Percentiles rank a stretch among this genome's conserved stretches.
Conservation (phyloP, 2,113 vertebrate genomes). For the Platysteira castanea region DNA sequence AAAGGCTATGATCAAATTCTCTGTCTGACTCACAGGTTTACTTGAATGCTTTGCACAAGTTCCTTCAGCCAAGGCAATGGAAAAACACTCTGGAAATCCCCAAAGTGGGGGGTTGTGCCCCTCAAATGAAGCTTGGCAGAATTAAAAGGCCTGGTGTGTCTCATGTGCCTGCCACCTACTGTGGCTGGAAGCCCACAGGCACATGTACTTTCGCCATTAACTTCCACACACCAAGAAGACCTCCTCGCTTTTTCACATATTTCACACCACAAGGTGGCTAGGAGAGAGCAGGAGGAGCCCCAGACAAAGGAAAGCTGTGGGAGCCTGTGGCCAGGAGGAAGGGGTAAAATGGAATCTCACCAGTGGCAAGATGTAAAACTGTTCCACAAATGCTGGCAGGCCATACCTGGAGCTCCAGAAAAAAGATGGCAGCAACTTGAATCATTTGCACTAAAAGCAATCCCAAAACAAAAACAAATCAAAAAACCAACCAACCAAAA, state of each 20-base stretch:
- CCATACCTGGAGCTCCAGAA: background rate
- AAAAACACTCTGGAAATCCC: background rate
- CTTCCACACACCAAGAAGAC: background rate
- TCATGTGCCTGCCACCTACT: accelerated
- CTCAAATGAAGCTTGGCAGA: background rate
- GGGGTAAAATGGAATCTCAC: background rate
- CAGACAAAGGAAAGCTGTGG: accelerated
- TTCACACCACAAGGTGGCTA: background rate
- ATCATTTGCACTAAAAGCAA: background rate
- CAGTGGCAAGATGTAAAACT: background rate
- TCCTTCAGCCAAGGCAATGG: background rate
- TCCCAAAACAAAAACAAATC: background rate
- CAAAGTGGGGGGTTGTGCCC: background rate
- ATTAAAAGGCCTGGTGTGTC: background rate
- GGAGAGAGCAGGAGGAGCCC: background rate
- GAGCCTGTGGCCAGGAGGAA: accelerated
- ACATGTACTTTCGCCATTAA: background rate
- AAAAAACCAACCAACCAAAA: background rate
- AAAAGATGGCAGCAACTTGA: background rate
- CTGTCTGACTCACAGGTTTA: background rate
- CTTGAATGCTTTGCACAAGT: background rate
- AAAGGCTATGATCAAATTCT: background rate
- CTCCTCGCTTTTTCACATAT: background rate
- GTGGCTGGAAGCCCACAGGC: background rate
- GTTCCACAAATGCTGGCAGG: background rate